Conservation (phyloP, 2,888 invertebrate species). For the Brenthis ino region DNA sequence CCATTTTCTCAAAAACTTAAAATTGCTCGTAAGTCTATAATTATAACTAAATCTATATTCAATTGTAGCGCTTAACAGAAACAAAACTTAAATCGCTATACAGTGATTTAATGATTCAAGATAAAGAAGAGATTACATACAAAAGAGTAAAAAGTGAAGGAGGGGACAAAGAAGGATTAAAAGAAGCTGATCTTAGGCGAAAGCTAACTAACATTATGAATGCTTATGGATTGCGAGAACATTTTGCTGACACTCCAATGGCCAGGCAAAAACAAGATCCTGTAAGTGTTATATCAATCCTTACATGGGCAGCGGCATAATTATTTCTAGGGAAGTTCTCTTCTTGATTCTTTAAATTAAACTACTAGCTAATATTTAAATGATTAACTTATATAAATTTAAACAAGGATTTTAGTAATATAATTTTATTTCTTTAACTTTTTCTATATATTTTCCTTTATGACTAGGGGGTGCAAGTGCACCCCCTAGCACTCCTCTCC, state of each 20-base stretch:
- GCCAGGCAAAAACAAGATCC: slow-evolving; percentile 82
- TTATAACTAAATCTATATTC: slow-evolving; percentile 4
- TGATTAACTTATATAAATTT: too few species aligned
- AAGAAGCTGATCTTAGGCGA: slow-evolving; percentile 90
- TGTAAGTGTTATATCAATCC: slow-evolving; percentile 51
- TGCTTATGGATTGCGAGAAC: slow-evolving; percentile 89
- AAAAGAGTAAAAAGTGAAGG: slow-evolving; percentile 92
- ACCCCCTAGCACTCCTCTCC: too few species aligned
- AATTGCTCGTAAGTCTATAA: background rate
- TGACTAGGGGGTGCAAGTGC: too few species aligned
- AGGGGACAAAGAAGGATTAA: slow-evolving; percentile 92
- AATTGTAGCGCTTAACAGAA: slow-evolving; percentile 88
- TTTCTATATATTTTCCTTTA: too few species aligned
- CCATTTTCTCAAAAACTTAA: background rate
- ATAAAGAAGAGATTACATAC: slow-evolving; percentile 93
- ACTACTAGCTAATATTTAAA: too few species aligned
- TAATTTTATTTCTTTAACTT: too few species aligned
- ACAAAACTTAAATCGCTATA: slow-evolving; percentile 92
- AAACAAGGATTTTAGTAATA: too few species aligned
- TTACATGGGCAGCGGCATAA: too few species aligned
- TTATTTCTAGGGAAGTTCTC: too few species aligned
- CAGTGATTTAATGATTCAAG: slow-evolving; percentile 94
- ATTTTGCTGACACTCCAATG: slow-evolving; percentile 87
- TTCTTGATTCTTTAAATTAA: too few species aligned
- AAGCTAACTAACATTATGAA: slow-evolving; percentile 92